A percentile compares a stretch with the other conserved stretches of the same genome.
These are phyloP conservation scores for Muntiacus reevesi DNA, from an alignment of 2,113 vertebrate species.

Conservation along the genomic window DNA sequence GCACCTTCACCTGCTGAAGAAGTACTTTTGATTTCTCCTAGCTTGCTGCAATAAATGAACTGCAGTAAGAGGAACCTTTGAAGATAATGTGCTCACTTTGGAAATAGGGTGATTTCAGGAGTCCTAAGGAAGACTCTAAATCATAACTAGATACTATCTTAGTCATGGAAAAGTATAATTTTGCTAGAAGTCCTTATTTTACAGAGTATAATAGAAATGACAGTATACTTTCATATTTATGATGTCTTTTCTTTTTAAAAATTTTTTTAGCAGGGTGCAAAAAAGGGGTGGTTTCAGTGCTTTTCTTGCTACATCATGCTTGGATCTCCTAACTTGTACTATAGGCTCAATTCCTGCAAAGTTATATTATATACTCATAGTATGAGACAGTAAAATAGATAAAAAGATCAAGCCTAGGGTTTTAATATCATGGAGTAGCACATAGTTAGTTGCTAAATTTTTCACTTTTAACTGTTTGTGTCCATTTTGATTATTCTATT, in stretches of 20 bases:
- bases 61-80: not conserved
- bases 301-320: not conserved
- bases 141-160: not conserved
- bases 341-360: not conserved
- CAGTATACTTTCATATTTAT: not conserved
- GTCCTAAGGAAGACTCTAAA: not conserved
- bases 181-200: not conserved
- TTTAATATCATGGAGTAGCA: not conserved
- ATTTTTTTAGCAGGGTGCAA: not conserved
- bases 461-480: not conserved
- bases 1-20: not conserved
- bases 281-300: not conserved
- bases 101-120: not conserved
- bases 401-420: not conserved
- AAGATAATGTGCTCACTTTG: not conserved
- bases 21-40: not conserved
- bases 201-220: not conserved
- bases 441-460: not conserved
- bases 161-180: not conserved
- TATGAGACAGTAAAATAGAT: not conserved
- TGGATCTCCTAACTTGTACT: not conserved
- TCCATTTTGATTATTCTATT: not conserved
- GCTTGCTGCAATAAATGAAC: not conserved
- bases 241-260: not conserved
- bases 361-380: not conserved